Base-by-base conservation (phyloP, 2,113 vertebrate genomes). In the Opisthocomus hoazin region DNA sequence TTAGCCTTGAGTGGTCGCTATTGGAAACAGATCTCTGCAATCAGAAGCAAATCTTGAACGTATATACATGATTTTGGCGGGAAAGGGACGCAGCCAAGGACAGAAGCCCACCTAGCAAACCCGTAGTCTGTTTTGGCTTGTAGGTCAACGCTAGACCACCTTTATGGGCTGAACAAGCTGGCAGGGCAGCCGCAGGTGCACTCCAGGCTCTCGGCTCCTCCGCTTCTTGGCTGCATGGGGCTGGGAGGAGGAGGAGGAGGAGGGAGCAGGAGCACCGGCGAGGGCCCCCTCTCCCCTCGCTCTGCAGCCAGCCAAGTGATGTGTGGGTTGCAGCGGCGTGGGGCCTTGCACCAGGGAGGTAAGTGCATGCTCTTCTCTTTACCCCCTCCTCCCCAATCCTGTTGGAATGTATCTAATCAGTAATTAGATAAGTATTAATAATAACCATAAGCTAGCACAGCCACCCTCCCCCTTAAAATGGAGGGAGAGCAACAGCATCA, bases 181-280 rank as follows among this genome's bases (percentile, higher is more conserved):
- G 19, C 18, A 76, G 65, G 69, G 56, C 61, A 88, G 57, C 57
- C 0, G 0, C 4, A 48, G 48, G 80, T 2, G 0, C 0, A 0
- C 82, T 60, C 61, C 66, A 64, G 58, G 60, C 48, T 73, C 57
- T 78, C 22, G 29, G 24, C 46, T 87, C 41, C 65, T 68, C 60
- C 37, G n/a, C 41, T 89, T n/a, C 81, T 50, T 48, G 84, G 69
- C 77, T 85, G 57, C 12, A 4, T 24, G 22, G 56, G 76, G 51
- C 24, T 2, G 15, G 45, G 20, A 68, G 66, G 29, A 53, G 60
- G 20, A 68, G 66, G 29, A 53, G 60, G 15, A 74, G 41, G 30
- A 58, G 11, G 53, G 46, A 78, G 24, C 34, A 53, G 61, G 27
- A 79, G 30, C 1, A 1, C 19, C 2, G 1, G 37, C 3, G 11